A percentile compares a stretch with the other conserved stretches of the same genome.
Conservation (phyloP, 2,113 vertebrate species). For the Cnemophilus loriae region DNA sequence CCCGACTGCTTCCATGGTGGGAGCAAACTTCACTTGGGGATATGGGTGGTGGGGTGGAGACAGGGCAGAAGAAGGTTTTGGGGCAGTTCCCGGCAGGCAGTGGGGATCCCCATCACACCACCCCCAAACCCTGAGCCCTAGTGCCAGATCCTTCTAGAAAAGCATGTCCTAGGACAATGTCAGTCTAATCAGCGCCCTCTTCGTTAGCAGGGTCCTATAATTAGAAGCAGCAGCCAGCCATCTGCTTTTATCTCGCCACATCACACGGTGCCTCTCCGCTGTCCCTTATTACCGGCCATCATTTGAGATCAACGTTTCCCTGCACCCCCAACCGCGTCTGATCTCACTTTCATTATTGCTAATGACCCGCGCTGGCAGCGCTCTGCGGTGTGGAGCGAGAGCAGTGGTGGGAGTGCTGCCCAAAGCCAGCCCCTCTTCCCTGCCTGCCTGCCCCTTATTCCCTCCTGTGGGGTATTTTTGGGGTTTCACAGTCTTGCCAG, state of each 20-base stretch:
- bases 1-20: not conserved
- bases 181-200: constrained; percentile 4
- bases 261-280: not conserved
- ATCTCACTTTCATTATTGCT: constrained; percentile 13
- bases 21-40: not conserved
- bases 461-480: not conserved
- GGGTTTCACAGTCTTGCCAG: not conserved
- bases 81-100: not conserved
- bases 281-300: not conserved
- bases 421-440: not conserved
- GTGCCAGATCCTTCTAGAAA: not conserved
- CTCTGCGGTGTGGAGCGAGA: not conserved
- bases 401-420: not conserved
- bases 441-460: not conserved
- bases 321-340: not conserved
- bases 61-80: not conserved
- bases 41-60: not conserved
- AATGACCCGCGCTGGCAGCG: not conserved
- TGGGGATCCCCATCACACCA: not conserved
- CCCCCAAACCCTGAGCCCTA: not conserved
- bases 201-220: constrained; percentile 32
- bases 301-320: not conserved
- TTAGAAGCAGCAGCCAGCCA: constrained; percentile 54
- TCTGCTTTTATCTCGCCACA: constrained; percentile 30
- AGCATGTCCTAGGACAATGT: not conserved